phyloP scores from a whole-genome alignment of 2,113 vertebrate genomes.

The Sinocyclocheilus grahami region DNA sequence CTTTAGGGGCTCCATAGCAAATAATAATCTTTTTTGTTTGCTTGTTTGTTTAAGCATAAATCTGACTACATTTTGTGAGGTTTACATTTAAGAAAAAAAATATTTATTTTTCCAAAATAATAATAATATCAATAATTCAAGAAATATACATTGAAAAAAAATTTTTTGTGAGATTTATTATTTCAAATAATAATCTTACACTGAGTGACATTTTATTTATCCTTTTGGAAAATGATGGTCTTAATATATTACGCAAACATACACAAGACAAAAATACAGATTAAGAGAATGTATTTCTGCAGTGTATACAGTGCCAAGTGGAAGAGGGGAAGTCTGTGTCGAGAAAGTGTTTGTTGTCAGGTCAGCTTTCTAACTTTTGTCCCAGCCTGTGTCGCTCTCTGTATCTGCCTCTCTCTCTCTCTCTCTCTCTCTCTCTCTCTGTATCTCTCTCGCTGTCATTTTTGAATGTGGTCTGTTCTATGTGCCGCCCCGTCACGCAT shows the following conservation, averaged over 20 bases:
- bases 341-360: constrained; percentile 59
- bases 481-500: constrained; percentile 40
- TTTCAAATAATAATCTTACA: not conserved
- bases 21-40: not conserved
- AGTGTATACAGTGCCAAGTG: constrained; percentile 51
- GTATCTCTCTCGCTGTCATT: constrained; percentile 33
- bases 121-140: not conserved
- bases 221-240: not conserved
- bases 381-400: constrained; percentile 47
- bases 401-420: constrained; percentile 10
- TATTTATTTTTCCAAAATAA: not conserved
- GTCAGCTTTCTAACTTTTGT: constrained; percentile 46
- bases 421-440: constrained; percentile 35
- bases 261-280: constrained; percentile 30
- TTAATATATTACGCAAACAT: not conserved
- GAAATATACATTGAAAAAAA: not conserved
- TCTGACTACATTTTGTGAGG: not conserved
- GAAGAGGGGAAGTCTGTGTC: constrained; percentile 55
- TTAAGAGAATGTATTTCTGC: constrained; percentile 42
- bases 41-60: not conserved
- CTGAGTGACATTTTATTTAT: not conserved
- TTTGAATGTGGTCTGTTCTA: constrained; percentile 55
- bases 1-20: not conserved
- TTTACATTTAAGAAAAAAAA: too few species aligned
- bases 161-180: too few species aligned